Evolutionary conservation across 2,888 invertebrate species (phyloP), one percentile per base, ranked within the genome.

Genomic region (Anticlea derivata): DNA sequence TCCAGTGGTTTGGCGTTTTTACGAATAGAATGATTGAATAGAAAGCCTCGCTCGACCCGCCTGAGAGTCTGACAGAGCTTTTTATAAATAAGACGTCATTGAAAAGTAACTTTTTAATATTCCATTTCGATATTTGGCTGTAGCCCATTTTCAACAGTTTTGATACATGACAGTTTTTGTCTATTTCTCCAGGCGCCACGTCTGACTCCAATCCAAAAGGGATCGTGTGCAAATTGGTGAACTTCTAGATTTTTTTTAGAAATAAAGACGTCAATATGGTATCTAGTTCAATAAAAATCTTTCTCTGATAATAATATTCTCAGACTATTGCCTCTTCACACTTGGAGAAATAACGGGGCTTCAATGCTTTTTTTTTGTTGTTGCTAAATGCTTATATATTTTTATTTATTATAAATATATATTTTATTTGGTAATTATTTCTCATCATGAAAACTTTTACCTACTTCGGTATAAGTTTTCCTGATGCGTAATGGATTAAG

Each of bases 71-170:
- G 72, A 65, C 58, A 61, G 48, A 53, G 57, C 61, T 59, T 68
- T 68, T 73, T 73, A 73, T 74, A 74, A 70, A 70, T 52, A 65
- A 60, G 64, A 74, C 76, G 75, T 75, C 75, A 75, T 50, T 54
- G 39, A 10, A 33, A 39, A 34, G 39, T 39, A 60, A 56, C 43
- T 55, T 53, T 45, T 41, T 26, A 51, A 52, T 57, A 38, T 60
- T 55, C 58, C 50, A 30, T 47, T 49, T 31, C 5, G n/a, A 24
- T 20, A 26, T 7, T 51, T 57, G 59, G 59, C 55, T 34, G 46
- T 13, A 53, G 50, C 53, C 57, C 49, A 51, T 58, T 49, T 44
- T 41, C 37, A 50, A 37, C 52, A 48, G 48, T 48, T 53, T 58
- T 24, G 44, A 45, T 51, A 59, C 55, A 59, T 43, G 57, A 55